These are phyloP conservation scores for Microctonus brassicae DNA, from an alignment of 2,888 invertebrate genomes.

Conservation along the genomic window DNA sequence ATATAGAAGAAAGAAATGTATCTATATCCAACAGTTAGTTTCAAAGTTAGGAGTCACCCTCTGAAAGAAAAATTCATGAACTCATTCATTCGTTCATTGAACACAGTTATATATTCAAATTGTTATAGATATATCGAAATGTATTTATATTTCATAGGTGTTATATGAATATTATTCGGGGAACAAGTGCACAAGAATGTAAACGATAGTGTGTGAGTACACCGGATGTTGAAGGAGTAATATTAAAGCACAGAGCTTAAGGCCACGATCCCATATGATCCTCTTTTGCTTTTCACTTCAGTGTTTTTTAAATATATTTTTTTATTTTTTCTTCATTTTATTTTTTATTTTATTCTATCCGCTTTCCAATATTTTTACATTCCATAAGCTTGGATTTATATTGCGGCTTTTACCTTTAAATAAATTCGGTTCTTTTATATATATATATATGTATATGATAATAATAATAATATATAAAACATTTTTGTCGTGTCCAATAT, in stretches of 20 bases:
- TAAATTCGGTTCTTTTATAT: no score
- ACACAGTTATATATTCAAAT: background rate
- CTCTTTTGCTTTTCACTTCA: slow-evolving; percentile 11
- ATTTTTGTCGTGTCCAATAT: background rate
- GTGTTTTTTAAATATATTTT: slow-evolving; percentile 10
- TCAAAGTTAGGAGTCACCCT: no score
- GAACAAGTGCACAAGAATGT: background rate
- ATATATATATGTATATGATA: no score
- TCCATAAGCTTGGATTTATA: background rate
- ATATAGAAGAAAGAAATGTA: no score
- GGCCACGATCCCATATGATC: slow-evolving; percentile 23
- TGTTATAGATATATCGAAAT: background rate
- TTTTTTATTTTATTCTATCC: background rate
- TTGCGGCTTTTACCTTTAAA: background rate
- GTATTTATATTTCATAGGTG: background rate
- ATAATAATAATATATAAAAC: background rate
- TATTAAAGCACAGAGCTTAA: slow-evolving; percentile 26
- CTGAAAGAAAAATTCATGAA: background rate
- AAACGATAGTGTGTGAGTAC: background rate
- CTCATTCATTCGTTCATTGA: background rate
- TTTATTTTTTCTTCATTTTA: background rate
- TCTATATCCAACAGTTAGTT: no score
- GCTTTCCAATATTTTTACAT: slow-evolving; percentile 9
- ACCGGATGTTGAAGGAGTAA: slow-evolving; percentile 1
- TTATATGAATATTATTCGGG: background rate